Evolutionary conservation across 1,140 invertebrate genomes (phyloP), one percentile per base, ranked within the genome.

Genomic region (Saccostrea cuccullata): DNA sequence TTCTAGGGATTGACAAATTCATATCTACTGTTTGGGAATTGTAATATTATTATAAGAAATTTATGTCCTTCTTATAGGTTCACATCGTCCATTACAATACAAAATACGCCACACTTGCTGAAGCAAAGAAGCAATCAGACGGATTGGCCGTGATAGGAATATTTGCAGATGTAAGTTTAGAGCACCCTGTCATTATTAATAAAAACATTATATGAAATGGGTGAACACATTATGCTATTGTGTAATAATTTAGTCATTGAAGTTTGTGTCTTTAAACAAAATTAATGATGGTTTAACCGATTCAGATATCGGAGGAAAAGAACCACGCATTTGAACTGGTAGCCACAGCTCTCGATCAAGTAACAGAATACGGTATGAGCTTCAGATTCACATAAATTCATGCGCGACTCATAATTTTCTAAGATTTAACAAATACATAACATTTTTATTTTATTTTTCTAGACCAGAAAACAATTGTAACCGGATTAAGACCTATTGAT

Each of bases 51-150:
- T 47, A 47, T 47, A 47, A 47, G 47, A 47, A 64, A n/a, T 20
- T 1, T 64, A 20, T 64, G 17, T n/a, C 5, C 13, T 55, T 82
- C 20, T 90, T 89, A 13, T 88, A 93, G 92, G 91, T 97, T 88
- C 97, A 97, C 93, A 95, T 97, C 8, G 97, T 97, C 1, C 97
- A 97, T 93, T 96, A 96, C 89, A 96, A 96, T 6, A 95, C 93
- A 55, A 94, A 96, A 23, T 97, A 96, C 91, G 93, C 92, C 0
- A 96, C 95, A 88, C 91, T 96, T 2, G 93, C 92, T 12, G 94
- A 95, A 91, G 97, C 97, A 0, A 91, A 95, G 6, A 92, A 95
- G 84, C 91, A 96, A 60, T 91, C 95, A 26, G 95, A 97, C 91
- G 97, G 97, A 20, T 92, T 98, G 30, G 96, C 96, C 0, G 97